These are phyloP conservation scores for Leptinotarsa texana DNA, from an alignment of 1,140 invertebrate species.

Conservation along the genomic window DNA sequence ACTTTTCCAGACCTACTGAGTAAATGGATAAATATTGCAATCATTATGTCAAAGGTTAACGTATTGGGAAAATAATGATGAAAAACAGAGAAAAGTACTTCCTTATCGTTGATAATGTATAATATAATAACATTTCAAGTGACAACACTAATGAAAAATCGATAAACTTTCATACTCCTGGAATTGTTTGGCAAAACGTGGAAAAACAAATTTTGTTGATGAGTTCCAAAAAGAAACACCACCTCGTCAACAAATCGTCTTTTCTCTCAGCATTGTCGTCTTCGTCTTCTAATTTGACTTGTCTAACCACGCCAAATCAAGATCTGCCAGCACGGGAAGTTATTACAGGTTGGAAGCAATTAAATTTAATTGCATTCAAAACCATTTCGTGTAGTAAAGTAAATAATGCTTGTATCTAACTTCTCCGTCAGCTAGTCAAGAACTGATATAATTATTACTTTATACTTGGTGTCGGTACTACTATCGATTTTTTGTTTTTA, in stretches of 20 bases:
- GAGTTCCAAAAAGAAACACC: too few species aligned
- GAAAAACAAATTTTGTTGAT: too few species aligned
- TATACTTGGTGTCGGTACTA: not conserved
- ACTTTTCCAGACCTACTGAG: too few species aligned
- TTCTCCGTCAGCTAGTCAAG: not conserved
- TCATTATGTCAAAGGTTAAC: too few species aligned
- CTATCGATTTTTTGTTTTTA: not conserved
- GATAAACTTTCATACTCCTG: too few species aligned
- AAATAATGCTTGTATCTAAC: not conserved
- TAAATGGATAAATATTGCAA: too few species aligned
- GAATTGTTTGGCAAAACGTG: too few species aligned
- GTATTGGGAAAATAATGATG: too few species aligned
- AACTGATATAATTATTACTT: conserved; percentile 1
- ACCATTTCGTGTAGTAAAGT: conserved; percentile 8
- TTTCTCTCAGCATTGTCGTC: not conserved
- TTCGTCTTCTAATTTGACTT: not conserved
- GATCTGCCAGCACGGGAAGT: conserved; percentile 1
- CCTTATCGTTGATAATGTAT: too few species aligned
- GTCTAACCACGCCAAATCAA: not conserved
- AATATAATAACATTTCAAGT: too few species aligned
- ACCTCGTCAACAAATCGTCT: not conserved
- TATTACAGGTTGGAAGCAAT: conserved; percentile 2
- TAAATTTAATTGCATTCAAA: conserved; percentile 1
- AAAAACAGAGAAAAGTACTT: too few species aligned
- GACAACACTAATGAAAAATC: too few species aligned